phyloP scores from a whole-genome alignment of 2,113 vertebrate genomes.

The human (Homo sapiens) region DNA sequence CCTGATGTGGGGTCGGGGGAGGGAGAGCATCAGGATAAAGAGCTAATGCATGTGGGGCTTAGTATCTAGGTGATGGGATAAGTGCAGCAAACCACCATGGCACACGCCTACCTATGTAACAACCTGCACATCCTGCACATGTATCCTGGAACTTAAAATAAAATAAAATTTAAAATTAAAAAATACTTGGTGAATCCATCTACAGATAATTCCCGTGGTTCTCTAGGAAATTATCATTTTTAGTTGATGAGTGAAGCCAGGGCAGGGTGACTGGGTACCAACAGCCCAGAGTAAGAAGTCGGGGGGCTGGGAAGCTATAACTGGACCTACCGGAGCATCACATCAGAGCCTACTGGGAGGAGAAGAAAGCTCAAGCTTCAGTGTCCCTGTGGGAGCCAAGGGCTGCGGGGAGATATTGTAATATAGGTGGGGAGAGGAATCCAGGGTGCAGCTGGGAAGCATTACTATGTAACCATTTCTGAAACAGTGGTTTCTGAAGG shows the following conservation, averaged over 20 bases:
- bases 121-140: too few relatives aligned
- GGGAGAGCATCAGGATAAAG: too few relatives aligned
- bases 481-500: neutral
- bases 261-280: neutral
- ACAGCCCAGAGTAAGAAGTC: neutral
- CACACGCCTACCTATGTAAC: too few relatives aligned
- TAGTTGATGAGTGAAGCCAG: neutral
- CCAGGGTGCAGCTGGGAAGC: neutral
- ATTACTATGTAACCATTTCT: neutral
- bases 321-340: neutral
- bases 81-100: too few relatives aligned
- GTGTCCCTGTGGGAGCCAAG: neutral
- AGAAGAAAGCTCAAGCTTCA: neutral
- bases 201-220: neutral
- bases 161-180: neutral
- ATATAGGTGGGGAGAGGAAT: neutral
- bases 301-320: neutral
- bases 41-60: too few relatives aligned
- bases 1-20: too few relatives aligned
- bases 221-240: neutral
- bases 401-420: neutral
- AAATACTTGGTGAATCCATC: neutral
- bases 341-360: neutral
- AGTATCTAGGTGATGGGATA: too few relatives aligned
- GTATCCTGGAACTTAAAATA: too few relatives aligned